Base-by-base conservation (phyloP, 2,888 invertebrate species). In the Isoperla grammatica region DNA sequence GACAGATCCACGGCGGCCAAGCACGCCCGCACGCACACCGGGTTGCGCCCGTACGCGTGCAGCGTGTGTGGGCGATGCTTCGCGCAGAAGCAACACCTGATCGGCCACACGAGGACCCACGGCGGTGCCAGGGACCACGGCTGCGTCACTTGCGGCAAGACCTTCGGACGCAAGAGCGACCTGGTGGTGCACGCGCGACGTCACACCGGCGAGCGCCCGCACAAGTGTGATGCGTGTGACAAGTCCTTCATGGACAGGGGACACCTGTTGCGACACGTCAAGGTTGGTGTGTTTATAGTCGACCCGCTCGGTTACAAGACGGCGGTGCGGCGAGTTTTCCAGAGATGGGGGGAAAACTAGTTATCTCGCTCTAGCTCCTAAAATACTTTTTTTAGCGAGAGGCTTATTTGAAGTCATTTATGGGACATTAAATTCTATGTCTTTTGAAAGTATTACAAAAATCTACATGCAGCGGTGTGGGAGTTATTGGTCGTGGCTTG, bases 1-100 rank as follows among this genome's bases (percentile, higher is more conserved):
- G 74, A 78, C 0, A 74, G 74, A 40, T 76, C 80, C 1, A 74
- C 77, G 29, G 69, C 78, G 3, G 79, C 79, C 70, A 78, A 79
- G 53, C 81, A 81, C 70, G 72, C 70, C 64, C 74, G 75, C 63
- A 66, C 64, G 12, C 63, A 67, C 69, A 60, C 50, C 6, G 64
- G 59, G 12, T n/a, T 50, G 2, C 43, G 70, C 68, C 61, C 65
- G 57, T 13, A 70, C 65, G 63, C 29, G 66, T 55, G 76, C 76
- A 63, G 61, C 59, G 1, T 68, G 67, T 79, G 79, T 63, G 69
- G 69, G 15, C 69, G 71, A n/a, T 65, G 71, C 1, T 81, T 81
- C 68, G 70, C 77, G 8, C 78, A 78, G 76, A 73, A 72, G 42
- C 74, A 78, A 61, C 75, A 77, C 45, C 69, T 81, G 62, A 60